phyloP scores from a whole-genome alignment of 2,113 vertebrate species.

The Rhea pennata region DNA sequence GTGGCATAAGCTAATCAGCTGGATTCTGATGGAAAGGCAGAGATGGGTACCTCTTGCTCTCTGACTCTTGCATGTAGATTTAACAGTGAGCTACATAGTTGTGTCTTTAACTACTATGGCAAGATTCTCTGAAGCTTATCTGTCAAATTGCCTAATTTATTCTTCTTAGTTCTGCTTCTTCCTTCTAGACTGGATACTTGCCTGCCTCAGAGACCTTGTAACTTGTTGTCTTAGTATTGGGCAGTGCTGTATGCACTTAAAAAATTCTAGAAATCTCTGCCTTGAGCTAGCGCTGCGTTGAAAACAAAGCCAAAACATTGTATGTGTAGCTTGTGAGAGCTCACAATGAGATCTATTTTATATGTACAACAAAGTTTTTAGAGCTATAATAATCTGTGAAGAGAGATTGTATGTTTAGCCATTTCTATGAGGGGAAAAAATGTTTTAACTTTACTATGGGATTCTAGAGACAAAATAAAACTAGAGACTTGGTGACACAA shows the following conservation, averaged over 20 bases:
- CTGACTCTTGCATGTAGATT: neutral
- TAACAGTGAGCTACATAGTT: neutral
- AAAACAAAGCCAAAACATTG: neutral
- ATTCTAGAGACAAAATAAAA: neutral
- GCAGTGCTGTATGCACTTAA: neutral
- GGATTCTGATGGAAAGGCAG: neutral
- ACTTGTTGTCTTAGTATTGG: neutral
- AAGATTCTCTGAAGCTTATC: neutral
- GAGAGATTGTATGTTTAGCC: neutral
- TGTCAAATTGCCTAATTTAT: rapidly evolving
- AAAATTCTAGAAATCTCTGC: neutral
- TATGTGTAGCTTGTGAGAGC: neutral
- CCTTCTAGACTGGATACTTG: neutral
- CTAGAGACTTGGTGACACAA: neutral
- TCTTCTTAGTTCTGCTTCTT: neutral
- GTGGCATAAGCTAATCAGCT: neutral
- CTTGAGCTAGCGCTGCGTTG: neutral
- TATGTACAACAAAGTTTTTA: neutral
- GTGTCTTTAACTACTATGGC: neutral
- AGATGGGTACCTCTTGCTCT: neutral
- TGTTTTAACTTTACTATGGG: neutral
- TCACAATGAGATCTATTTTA: neutral
- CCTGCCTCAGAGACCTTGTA: neutral
- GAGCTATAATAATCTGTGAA: neutral
- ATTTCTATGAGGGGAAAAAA: neutral